phyloP scores from a whole-genome alignment of 2,113 vertebrate species.

The Semnopithecus entellus region DNA sequence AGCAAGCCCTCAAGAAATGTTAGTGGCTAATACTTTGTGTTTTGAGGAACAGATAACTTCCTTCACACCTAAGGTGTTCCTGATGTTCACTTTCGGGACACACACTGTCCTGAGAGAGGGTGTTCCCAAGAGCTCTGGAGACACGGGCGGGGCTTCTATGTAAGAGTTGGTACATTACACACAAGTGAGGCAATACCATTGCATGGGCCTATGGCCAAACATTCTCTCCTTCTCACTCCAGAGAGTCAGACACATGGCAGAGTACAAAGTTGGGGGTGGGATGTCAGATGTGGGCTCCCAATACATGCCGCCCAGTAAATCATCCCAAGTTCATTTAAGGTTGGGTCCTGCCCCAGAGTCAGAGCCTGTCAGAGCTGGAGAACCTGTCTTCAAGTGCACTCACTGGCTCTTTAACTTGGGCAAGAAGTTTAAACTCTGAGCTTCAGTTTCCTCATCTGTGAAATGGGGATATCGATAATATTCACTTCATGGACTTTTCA shows the following conservation, averaged over 20 bases:
- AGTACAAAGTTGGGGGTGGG: too few species aligned
- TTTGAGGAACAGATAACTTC: not conserved
- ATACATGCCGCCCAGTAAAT: not conserved
- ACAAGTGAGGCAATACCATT: fast-evolving
- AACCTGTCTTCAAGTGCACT: not conserved
- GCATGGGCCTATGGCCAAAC: not conserved
- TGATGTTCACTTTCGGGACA: not conserved
- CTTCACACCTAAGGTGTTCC: not conserved
- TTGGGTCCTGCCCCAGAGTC: not conserved
- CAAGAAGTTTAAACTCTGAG: not conserved
- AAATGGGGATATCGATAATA: not conserved
- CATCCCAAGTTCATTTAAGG: not conserved
- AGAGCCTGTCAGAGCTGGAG: not conserved
- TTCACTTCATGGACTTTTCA: not conserved
- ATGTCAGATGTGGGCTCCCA: not conserved
- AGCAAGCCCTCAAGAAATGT: not conserved
- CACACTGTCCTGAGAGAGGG: not conserved
- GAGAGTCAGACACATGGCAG: not conserved
- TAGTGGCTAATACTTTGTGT: not conserved
- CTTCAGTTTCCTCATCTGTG: not conserved
- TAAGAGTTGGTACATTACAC: not conserved
- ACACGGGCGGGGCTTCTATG: fast-evolving
- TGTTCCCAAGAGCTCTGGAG: not conserved
- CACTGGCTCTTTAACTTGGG: not conserved
- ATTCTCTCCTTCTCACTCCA: not conserved